Evolutionary conservation across 2,888 invertebrate species (phyloP).

Genomic region (Candidula unifasciata): DNA sequence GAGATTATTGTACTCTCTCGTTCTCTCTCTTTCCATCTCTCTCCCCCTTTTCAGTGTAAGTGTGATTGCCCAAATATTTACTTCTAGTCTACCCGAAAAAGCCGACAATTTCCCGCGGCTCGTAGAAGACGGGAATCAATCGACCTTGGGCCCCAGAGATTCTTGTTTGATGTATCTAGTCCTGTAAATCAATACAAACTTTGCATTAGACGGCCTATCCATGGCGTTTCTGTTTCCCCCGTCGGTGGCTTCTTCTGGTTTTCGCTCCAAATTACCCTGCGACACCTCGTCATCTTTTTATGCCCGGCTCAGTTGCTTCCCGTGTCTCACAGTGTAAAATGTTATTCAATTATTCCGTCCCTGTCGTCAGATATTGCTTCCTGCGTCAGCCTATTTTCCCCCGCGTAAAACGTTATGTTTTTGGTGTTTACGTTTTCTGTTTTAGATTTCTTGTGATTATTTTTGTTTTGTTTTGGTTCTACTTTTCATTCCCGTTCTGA

Average conservation of each 20-base stretch:
- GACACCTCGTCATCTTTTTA: conserved; percentile 4
- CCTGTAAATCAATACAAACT: conserved; percentile 26
- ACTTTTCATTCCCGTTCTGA: no score
- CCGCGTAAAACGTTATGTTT: background rate
- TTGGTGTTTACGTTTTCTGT: background rate
- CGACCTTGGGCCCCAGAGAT: conserved; percentile 10
- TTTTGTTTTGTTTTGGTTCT: no score
- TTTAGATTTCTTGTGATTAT: background rate
- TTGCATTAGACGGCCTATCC: conserved; percentile 14
- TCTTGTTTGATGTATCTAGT: conserved; percentile 37
- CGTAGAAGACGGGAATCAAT: conserved; percentile 23
- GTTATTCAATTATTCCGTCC: conserved; percentile 7
- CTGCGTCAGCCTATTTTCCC: background rate
- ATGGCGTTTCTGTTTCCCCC: background rate
- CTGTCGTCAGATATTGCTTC: background rate
- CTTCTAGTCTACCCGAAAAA: conserved; percentile 6
- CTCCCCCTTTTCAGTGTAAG: background rate
- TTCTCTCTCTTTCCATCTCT: background rate
- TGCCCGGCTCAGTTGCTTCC: background rate
- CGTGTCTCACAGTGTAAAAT: background rate
- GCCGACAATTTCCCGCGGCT: background rate
- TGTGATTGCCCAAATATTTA: conserved; percentile 7
- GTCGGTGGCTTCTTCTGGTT: conserved; percentile 1
- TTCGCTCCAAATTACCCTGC: background rate
- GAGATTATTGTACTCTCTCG: background rate